phyloP scores from a whole-genome alignment of 2,113 vertebrate species.

The Emydura subglobosa region DNA sequence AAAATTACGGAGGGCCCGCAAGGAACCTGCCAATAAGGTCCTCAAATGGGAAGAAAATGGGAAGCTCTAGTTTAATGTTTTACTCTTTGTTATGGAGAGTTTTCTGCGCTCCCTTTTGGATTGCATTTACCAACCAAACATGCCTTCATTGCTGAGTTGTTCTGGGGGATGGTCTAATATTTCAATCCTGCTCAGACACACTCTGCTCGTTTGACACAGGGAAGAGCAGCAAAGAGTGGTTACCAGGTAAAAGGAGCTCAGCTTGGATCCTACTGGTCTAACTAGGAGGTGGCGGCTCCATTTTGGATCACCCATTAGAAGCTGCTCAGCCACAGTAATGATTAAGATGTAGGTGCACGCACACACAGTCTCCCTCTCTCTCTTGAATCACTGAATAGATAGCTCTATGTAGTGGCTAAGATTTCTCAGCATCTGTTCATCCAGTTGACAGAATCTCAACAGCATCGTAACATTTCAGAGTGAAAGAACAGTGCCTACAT shows the following conservation, averaged over 20 bases:
- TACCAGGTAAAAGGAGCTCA: not conserved
- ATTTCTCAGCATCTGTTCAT: not conserved
- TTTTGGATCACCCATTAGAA: not conserved
- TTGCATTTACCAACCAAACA: not conserved
- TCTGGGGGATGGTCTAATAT: not conserved
- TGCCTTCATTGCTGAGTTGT: not conserved
- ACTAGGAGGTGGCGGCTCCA: not conserved
- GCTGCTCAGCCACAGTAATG: not conserved
- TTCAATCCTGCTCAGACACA: not conserved
- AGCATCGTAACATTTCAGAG: not conserved
- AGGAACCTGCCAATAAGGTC: not conserved
- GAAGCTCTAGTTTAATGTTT: not conserved
- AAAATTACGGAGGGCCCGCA: not conserved
- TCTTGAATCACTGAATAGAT: not conserved
- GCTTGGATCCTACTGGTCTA: not conserved
- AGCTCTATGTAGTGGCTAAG: not conserved
- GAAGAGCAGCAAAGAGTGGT: not conserved
- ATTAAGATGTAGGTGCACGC: not conserved
- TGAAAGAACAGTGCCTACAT: too few species aligned
- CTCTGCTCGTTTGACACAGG: not conserved
- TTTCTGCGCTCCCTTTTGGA: not conserved
- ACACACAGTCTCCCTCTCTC: not conserved
- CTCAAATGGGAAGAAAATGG: not conserved
- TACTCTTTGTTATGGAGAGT: not conserved
- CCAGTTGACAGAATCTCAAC: not conserved